A percentile compares a stretch with the other conserved stretches of the same genome.
phyloP scores from a whole-genome alignment of 2,113 vertebrate genomes.

The Perca flavescens region DNA sequence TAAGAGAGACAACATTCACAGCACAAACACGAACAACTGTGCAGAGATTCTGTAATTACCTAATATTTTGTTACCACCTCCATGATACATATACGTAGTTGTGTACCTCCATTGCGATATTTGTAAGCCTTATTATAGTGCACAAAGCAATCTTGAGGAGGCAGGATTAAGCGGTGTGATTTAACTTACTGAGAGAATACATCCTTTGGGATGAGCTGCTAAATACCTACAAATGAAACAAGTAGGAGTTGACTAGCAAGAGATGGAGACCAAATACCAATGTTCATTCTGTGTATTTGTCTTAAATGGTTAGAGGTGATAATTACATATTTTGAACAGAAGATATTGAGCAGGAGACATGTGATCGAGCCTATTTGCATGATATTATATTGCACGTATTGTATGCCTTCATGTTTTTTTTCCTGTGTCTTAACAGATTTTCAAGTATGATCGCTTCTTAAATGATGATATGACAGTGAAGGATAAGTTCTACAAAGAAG shows the following conservation, averaged over 20 bases:
- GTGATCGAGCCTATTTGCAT: neutral
- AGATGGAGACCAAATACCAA: slow-evolving; percentile 20
- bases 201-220: slow-evolving; percentile 34
- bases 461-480: slow-evolving; percentile 82
- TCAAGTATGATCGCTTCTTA: slow-evolving; percentile 88
- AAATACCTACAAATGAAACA: slow-evolving; percentile 47
- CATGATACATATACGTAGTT: neutral
- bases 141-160: slow-evolving; percentile 17
- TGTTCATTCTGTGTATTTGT: slow-evolving; percentile 27
- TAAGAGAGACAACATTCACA: neutral
- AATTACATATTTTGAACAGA: slow-evolving; percentile 1
- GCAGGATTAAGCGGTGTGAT: slow-evolving; percentile 49
- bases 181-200: slow-evolving; percentile 39
- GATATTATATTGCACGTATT: neutral
- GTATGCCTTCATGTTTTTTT: neutral
- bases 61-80: neutral
- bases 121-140: neutral
- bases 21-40: neutral
- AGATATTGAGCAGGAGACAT: neutral
- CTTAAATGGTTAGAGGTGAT: neutral
- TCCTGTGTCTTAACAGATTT: slow-evolving; percentile 73
- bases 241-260: neutral
- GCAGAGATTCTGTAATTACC: neutral
- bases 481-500: slow-evolving; percentile 85
- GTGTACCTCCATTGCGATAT: neutral